Base-by-base conservation (phyloP, 2,888 invertebrate genomes). In the Subacronicta megacephala region DNA sequence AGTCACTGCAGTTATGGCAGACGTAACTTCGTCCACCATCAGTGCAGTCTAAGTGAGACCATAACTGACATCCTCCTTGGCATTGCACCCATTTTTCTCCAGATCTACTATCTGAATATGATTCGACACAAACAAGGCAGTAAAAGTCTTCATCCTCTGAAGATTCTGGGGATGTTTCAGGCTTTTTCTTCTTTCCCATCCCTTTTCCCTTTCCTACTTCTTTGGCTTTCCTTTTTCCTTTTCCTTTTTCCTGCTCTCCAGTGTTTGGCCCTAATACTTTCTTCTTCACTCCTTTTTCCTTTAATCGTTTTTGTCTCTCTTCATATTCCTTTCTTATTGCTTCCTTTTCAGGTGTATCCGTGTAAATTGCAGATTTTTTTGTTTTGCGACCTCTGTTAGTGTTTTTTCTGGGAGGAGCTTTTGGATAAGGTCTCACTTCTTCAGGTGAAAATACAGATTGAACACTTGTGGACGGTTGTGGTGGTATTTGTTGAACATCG, bases 281-380 rank as follows among this genome's bases (percentile, higher is more conserved):
- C 18, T 33, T 49, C 38, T 44, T 49, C 16, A 66, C 31, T 13
- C 55, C 56, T 42, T 69, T 64, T 40, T 46, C 51, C 26, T 59
- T 63, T 13, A 26, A 13, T 9, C 50, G 45, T 62, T 59, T 57
- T 16, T 36, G 10, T 61, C 26, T 66, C 18, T 56, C 51, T 59
- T 62, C 56, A 31, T 56, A 23, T 35, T 67, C 67, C 54, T 61
- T 52, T 31, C 18, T 70, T 23, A 74, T 37, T 18, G 42, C 64
- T 31, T 72, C 70, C 52, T 72, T 74, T 33, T 72, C 68, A 5
- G 72, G 72, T 16, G 70, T 66, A 31, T 18, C 18, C 2, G 18
- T 18, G 18, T 76, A 72, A 35, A 75, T 68, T 0, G 68, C 38
- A 5, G 70, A 67, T 40, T 72, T 70, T 38, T 42, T 66, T 2